These are phyloP conservation scores for Aphelinus certus DNA, from an alignment of 1,140 invertebrate genomes.

Conservation along the genomic window DNA sequence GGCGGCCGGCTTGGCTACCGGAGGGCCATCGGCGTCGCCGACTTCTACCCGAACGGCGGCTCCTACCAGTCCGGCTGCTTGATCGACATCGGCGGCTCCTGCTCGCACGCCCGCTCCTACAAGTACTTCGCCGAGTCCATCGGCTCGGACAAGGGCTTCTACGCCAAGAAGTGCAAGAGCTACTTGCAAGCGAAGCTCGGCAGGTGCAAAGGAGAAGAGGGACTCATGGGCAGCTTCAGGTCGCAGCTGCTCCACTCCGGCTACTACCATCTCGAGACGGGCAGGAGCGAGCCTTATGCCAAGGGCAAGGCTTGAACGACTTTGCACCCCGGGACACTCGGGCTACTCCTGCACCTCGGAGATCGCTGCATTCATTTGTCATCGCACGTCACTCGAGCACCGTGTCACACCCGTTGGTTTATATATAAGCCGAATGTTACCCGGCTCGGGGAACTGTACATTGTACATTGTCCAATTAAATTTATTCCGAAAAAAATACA, in stretches of 20 bases:
- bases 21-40: constrained; percentile 60
- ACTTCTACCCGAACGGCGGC: constrained; percentile 71
- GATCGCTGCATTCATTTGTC: no score
- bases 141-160: constrained; percentile 44
- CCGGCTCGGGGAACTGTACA: no score
- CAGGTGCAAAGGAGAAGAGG: constrained; percentile 25
- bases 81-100: constrained; percentile 28
- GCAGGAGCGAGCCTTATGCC: constrained; percentile 42
- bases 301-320: constrained; percentile 30
- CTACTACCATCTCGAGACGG: constrained; percentile 46
- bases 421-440: no score
- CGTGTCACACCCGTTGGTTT: no score
- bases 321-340: no score
- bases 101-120: constrained; percentile 43
- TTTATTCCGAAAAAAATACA: no score
- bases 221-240: constrained; percentile 48
- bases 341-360: no score
- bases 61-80: constrained; percentile 53
- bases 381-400: no score
- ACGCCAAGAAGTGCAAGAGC: constrained; percentile 40
- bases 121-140: constrained; percentile 55
- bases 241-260: constrained; percentile 40
- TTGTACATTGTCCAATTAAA: no score
- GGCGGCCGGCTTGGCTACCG: constrained; percentile 52
- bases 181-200: constrained; percentile 37